Base-by-base conservation (phyloP, 2,888 invertebrate genomes). In the Biston betularia region DNA sequence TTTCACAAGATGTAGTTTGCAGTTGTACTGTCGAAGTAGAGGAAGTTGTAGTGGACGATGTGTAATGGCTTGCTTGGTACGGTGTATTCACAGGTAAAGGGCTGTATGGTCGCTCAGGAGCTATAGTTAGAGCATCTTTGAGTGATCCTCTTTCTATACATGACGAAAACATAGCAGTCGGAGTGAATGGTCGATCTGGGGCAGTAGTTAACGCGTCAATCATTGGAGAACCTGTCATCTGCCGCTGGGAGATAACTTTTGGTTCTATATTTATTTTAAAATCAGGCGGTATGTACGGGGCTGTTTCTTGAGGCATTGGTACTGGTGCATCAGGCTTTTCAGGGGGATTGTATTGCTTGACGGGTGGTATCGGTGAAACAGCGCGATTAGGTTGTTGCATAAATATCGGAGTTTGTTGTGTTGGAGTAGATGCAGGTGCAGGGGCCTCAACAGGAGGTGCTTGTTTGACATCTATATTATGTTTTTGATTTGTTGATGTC, bases 171-270 rank as follows among this genome's bases (percentile, higher is more conserved):
- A 67, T 65, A 46, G 65, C 94, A 35, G 95, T 89, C 0, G 96
- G 95, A 11, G 95, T 95, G 70, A 94, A 95, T 6, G 95, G 94
- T 68, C 95, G 91, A 50, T 96, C 95, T 0, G 97, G 95, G 6
- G 96, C 96, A 33, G 96, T 96, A 15, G 95, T 96, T 59, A 96
- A 86, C 12, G 97, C 96, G 62, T 95, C 94, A 10, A 96, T 93
- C 79, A 97, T 94, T 11, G 96, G 95, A 55, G 96, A 96, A 49
- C 94, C 90, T 44, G 94, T 89, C 59, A 91, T 75, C n/a, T 86
- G 85, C 70, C 90, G 86, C 15, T 84, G 80, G 56, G 48, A 38
- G 12, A 45, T 12, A 34, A 89, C 78, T 78, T 94, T 94, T 35
- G 95, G 94, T 77, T 94, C 94, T 80, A 95, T 92, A 54, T 93